Conservation (phyloP, 2,113 vertebrate species). For the Candoia aspera region DNA sequence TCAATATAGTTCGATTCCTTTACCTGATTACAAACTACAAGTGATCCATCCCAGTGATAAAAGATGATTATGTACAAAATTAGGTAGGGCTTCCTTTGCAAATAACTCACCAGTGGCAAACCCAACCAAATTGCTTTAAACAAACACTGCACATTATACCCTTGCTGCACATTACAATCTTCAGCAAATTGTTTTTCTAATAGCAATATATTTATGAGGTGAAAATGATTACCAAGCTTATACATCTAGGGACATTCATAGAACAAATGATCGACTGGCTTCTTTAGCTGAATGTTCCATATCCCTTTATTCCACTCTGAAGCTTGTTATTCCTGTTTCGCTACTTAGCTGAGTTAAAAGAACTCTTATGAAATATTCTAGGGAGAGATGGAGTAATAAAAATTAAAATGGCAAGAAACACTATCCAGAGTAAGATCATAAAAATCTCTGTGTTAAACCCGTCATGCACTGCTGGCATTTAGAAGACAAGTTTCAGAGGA, state of each 20-base stretch:
- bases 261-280: background rate
- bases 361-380: conserved; percentile 35
- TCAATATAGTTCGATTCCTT: background rate
- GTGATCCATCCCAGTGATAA: background rate
- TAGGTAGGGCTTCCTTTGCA: background rate
- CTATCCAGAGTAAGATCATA: conserved; percentile 27
- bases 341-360: conserved; percentile 17
- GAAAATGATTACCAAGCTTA: conserved; percentile 16
- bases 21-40: background rate
- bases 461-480: conserved; percentile 18
- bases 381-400: conserved; percentile 39
- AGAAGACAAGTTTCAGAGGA: conserved; percentile 42
- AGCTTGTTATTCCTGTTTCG: conserved; percentile 41
- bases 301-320: conserved; percentile 30
- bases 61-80: background rate
- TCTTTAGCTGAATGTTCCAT: conserved; percentile 42
- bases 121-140: background rate
- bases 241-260: conserved; percentile 22
- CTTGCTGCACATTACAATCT: background rate
- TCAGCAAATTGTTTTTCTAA: conserved; percentile 31
- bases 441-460: conserved; percentile 31
- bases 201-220: conserved; percentile 24
- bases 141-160: conserved; percentile 10
- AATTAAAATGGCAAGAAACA: conserved; percentile 23
- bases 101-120: background rate